Percentiles rank a stretch among this genome's conserved stretches.
phyloP scores from a whole-genome alignment of 2,888 invertebrate genomes.

The Notodonta dromedarius region DNA sequence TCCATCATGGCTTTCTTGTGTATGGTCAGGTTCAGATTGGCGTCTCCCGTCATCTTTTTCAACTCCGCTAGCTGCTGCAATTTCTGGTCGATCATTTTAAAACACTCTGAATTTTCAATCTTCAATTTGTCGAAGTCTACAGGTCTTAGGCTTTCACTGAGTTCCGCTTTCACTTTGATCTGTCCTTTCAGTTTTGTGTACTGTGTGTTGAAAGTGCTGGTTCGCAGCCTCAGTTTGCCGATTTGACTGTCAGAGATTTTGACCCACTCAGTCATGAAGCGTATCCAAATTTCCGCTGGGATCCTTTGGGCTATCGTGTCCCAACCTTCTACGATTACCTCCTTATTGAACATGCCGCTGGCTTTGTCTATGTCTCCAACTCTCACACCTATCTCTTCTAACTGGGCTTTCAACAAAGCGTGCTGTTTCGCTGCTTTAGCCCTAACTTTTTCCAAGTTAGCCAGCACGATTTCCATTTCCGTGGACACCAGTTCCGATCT shows the following conservation, averaged over 20 bases:
- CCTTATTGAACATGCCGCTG: conserved; percentile 74
- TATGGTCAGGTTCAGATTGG: conserved; percentile 81
- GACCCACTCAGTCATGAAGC: conserved; percentile 86
- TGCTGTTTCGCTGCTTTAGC: conserved; percentile 62
- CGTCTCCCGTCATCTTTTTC: conserved; percentile 85
- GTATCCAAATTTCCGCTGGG: conserved; percentile 84
- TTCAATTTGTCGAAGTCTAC: conserved; percentile 86
- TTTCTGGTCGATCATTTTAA: conserved; percentile 81
- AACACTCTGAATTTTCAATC: conserved; percentile 84
- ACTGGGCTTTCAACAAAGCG: conserved; percentile 73
- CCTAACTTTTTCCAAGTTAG: conserved; percentile 54
- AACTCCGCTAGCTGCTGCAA: conserved; percentile 77
- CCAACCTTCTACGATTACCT: conserved; percentile 79
- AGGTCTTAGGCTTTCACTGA: conserved; percentile 83
- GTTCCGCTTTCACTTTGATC: conserved; percentile 80
- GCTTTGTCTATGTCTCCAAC: conserved; percentile 79
- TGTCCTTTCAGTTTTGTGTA: conserved; percentile 81
- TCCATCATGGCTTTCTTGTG: conserved; percentile 84
- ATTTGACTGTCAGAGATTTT: conserved; percentile 81
- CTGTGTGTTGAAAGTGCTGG: conserved; percentile 81
- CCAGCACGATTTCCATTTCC: conserved; percentile 78
- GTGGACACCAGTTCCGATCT: conserved; percentile 76
- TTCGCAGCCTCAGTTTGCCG: conserved; percentile 84
- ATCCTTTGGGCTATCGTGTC: conserved; percentile 85
- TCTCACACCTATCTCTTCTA: conserved; percentile 83